Base-by-base conservation (phyloP, 92 coral and sea anemone genomes). In the Ricordea florida region DNA sequence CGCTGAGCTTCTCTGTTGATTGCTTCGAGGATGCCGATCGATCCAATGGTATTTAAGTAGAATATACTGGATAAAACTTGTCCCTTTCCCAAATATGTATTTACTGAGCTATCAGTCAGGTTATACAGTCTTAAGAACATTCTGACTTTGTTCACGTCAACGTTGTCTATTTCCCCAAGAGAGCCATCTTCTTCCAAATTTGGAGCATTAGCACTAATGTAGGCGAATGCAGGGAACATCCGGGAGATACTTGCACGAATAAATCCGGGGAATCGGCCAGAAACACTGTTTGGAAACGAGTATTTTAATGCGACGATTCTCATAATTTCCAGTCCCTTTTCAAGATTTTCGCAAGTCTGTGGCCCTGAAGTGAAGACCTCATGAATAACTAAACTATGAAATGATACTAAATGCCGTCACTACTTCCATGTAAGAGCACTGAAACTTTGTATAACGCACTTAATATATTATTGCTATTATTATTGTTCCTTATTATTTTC, bases 261-360 rank as follows among this genome's bases (percentile, higher is more conserved):
- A 75, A 78, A 89, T 25, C 51, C 56, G 2, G 94, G 94, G 27
- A 89, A 85, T n/a, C 94, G 84, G 16, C 94, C 91, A 3, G 61
- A 26, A 6, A 89, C 58, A 22, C 86, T 42, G 43, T 79, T 84
- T 35, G 90, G 93, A 17, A 85, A 38, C 3, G 93, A 88, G 41
- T 88, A 88, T 44, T 51, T 50, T 29, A 60, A 61, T 4, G 76
- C 76, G 9, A 74, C 59, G 18, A 57, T 66, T 45, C 57, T 64
- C 36, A 65, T 33, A 5, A 58, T 45, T 18, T 65, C 72, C 3
- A 88, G 52, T 23, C 66, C 74, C 30, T 75, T 53, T 4, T 75
- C 76, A 10, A 88, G 25, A 47, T 78, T 65, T 2, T 22, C 27
- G 33, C 41, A 67, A 27, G 92, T 53, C 10, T 53, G 35, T 5